phyloP scores from a whole-genome alignment of 2,888 invertebrate genomes.

The Ecliptopera silaceata region DNA sequence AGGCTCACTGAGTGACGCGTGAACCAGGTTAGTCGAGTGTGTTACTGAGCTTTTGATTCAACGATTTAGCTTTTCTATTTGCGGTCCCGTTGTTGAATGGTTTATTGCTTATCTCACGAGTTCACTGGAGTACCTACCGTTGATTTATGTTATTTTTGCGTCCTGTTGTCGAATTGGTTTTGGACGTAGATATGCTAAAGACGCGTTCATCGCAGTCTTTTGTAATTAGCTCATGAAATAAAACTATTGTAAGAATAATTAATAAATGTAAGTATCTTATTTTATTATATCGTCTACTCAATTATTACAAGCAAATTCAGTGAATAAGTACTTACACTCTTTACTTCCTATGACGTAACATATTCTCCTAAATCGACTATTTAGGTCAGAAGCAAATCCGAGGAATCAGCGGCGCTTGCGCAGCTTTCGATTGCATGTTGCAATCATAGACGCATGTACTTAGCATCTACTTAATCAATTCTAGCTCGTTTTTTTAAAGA shows the following conservation, averaged over 20 bases:
- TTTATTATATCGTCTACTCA: background rate
- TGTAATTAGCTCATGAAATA: background rate
- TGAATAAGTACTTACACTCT: constrained; percentile 3
- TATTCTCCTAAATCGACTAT: constrained; percentile 10
- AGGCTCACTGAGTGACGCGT: constrained; percentile 36
- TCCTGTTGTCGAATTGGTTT: background rate
- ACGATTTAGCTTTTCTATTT: constrained; percentile 3
- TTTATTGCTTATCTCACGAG: background rate
- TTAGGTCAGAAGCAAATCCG: constrained; percentile 21
- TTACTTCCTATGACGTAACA: constrained; percentile 16
- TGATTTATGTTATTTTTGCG: background rate
- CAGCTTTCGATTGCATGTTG: constrained; percentile 19
- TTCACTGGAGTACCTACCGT: too few species aligned
- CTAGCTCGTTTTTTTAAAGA: background rate
- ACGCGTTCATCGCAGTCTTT: background rate
- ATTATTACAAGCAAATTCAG: background rate
- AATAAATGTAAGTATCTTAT: too few species aligned
- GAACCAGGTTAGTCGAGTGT: constrained; percentile 32
- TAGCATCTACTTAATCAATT: constrained; percentile 8
- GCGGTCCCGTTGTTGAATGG: constrained; percentile 1
- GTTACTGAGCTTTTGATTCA: constrained; percentile 9
- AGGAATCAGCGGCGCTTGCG: constrained; percentile 21
- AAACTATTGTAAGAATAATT: background rate
- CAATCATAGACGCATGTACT: background rate
- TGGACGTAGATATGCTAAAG: background rate